Base-by-base conservation (phyloP, 92 coral and sea anemone species). In the Epizoanthus scotinus region DNA sequence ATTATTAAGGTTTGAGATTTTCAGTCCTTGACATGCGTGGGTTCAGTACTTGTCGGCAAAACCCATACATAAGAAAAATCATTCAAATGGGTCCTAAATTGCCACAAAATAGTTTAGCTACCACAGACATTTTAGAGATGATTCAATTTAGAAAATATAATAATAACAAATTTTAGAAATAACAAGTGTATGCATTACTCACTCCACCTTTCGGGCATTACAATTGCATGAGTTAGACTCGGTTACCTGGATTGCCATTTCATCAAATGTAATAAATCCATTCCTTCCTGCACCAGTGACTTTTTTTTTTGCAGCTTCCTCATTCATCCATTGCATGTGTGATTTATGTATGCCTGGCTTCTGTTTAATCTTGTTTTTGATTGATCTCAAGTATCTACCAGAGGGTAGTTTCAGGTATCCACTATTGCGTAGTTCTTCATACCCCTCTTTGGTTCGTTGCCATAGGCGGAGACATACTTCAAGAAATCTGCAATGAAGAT, bases 191-290 rank as follows among this genome's bases (percentile, higher is more conserved):
- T n/a, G n/a, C n/a, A n/a, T n/a, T n/a, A n/a, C n/a, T n/a, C n/a
- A n/a, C n/a, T n/a, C n/a, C n/a, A n/a, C n/a, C n/a, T n/a, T n/a
- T n/a, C 17, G 18, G 0, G 52, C 58, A 10, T 25, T 50, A 62
- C 8, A 18, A 52, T 36, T 27, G 9, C 52, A 52, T 14, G 21
- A 36, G 38, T 19, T 55, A 36, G 27, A 52, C 38, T 63, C 44
- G 14, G 26, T 53, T 70, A 81, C 88, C 88, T 88, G 91, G 31
- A 88, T 79, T 59, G 91, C 74, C 91, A 88, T 88, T 79, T 88
- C 83, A 38, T 88, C 91, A 88, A 84, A 88, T 70, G 80, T 84
- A 0, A 88, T 53, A 47, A 70, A 84, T n/a, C 91, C 91, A 79
- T 79, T 70, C 27, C 61, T 69, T 58, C 86, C 91, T 61, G 83